phyloP scores from a whole-genome alignment of 1,140 invertebrate genomes.

The roundworm (Caenorhabditis elegans) region DNA sequence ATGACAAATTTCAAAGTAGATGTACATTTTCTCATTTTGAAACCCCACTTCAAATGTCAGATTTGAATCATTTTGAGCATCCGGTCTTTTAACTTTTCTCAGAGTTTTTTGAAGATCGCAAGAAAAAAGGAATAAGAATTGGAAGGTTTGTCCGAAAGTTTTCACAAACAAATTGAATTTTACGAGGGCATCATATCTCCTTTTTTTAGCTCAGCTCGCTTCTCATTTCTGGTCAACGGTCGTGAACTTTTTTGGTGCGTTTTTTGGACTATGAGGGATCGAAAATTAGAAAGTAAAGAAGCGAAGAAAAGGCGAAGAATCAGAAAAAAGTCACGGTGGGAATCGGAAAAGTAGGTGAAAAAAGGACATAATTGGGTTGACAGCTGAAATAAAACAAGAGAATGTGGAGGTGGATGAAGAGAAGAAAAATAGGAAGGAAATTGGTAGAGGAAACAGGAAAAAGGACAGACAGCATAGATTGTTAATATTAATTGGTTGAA shows the following conservation, averaged over 20 bases:
- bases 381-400: slow-evolving; percentile 19
- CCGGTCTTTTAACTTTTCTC: no score
- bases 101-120: neutral
- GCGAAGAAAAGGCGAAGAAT: neutral
- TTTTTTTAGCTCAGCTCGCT: neutral
- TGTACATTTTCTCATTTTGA: no score
- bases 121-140: neutral
- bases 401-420: neutral
- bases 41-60: neutral
- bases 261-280: neutral
- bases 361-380: slow-evolving; percentile 23
- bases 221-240: neutral
- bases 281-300: neutral
- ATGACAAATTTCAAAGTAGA: no score
- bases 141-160: neutral
- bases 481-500: no score
- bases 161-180: slow-evolving; percentile 6
- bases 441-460: neutral
- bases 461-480: neutral
- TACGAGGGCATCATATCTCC: neutral
- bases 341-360: neutral
- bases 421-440: neutral
- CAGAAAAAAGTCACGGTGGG: no score
- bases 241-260: neutral
- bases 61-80: neutral